Conservation (phyloP, 2,888 invertebrate species). For the Xestia rhomboidea region DNA sequence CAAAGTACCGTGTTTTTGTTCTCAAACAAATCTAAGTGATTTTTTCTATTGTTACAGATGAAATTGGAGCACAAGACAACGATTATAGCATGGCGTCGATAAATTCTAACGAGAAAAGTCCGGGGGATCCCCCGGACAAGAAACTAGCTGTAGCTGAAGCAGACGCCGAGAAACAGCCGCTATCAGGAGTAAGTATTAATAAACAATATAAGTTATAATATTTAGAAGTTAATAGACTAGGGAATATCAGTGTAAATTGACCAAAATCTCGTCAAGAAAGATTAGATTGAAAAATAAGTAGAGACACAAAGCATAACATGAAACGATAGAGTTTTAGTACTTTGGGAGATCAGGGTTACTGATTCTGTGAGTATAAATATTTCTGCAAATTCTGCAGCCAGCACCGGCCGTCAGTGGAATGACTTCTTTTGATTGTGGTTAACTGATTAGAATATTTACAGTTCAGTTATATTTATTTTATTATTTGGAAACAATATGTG, state of each 20-base stretch:
- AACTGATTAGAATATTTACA: neutral
- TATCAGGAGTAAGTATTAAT: constrained; percentile 83
- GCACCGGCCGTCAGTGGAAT: neutral
- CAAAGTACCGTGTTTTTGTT: neutral
- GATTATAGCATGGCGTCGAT: constrained; percentile 88
- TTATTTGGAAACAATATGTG: neutral
- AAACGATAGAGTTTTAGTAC: neutral
- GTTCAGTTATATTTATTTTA: neutral
- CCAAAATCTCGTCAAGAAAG: neutral
- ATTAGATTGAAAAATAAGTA: neutral
- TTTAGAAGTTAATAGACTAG: neutral
- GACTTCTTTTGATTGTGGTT: neutral
- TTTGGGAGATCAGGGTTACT: neutral
- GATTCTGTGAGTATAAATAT: neutral
- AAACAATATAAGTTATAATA: constrained; percentile 1
- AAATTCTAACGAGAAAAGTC: constrained; percentile 85
- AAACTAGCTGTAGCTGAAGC: constrained; percentile 82
- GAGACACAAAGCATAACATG: neutral
- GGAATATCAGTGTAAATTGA: neutral
- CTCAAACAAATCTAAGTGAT: neutral
- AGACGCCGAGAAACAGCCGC: constrained; percentile 87
- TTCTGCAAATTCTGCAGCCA: neutral
- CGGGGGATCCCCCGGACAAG: constrained; percentile 85
- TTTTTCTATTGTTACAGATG: constrained; percentile 81
- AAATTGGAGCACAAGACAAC: constrained; percentile 83